Conservation (phyloP, 2,113 vertebrate species). For the Potamarius usumacintae region DNA sequence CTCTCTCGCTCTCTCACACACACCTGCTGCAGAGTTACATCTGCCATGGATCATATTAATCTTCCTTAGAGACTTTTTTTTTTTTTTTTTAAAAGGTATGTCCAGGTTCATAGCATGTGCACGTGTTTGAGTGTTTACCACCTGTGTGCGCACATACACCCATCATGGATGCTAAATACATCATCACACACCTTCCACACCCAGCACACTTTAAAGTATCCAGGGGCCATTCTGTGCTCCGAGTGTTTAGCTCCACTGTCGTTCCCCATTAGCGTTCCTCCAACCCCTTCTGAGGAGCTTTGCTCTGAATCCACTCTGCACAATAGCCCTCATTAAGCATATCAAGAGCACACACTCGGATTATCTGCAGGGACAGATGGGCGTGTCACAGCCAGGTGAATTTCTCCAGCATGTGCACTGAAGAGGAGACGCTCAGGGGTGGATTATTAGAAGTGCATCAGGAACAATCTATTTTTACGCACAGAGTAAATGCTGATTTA, state of each 20-base stretch:
- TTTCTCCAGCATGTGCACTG: slow-evolving; percentile 3
- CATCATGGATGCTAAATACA: neutral
- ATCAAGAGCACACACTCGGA: neutral
- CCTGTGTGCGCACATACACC: neutral
- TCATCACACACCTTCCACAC: neutral
- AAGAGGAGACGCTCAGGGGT: neutral
- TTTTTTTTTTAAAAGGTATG: neutral
- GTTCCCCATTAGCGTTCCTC: slow-evolving; percentile 8
- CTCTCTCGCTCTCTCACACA: neutral
- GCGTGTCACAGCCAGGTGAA: slow-evolving; percentile 7
- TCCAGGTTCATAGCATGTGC: neutral
- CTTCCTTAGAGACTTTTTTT: neutral
- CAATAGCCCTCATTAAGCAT: slow-evolving; percentile 15
- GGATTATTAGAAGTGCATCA: neutral
- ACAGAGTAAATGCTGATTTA: neutral
- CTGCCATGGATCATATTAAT: neutral
- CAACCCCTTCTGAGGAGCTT: neutral
- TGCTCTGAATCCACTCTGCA: neutral
- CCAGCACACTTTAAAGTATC: neutral
- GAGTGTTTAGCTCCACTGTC: slow-evolving; percentile 15
- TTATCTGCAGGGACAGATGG: slow-evolving; percentile 15
- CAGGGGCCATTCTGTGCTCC: neutral
- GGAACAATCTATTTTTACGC: neutral
- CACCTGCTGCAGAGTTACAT: slow-evolving; percentile 20
- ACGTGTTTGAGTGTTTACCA: neutral